phyloP scores from a whole-genome alignment of 2,888 invertebrate genomes.

The Apoda limacodes region DNA sequence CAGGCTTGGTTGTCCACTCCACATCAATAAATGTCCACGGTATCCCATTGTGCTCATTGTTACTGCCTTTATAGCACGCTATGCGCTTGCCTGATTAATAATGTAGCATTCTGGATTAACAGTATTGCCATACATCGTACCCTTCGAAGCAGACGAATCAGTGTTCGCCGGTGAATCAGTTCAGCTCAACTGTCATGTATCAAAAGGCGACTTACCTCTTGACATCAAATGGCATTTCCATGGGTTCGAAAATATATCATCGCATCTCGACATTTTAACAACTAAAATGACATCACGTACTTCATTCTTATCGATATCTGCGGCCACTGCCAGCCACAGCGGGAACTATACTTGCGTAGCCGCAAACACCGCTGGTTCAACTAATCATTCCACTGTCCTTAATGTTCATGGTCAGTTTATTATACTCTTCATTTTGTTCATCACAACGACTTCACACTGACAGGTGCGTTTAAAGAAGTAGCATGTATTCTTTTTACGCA shows the following conservation, averaged over 20 bases:
- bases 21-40: conserved; percentile 76
- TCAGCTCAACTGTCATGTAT: conserved; percentile 76
- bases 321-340: conserved; percentile 75
- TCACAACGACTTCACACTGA: conserved; percentile 33
- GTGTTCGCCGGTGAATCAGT: conserved; percentile 78
- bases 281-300: conserved; percentile 74
- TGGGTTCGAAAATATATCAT: conserved; percentile 68
- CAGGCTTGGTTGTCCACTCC: conserved; percentile 73
- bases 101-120: conserved; percentile 61
- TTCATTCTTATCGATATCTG: conserved; percentile 79
- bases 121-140: conserved; percentile 77
- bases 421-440: conserved; percentile 29
- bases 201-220: conserved; percentile 81
- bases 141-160: conserved; percentile 74
- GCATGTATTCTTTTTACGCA: conserved; percentile 49
- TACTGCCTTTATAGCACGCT: conserved; percentile 54
- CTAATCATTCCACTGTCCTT: conserved; percentile 74
- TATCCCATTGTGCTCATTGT: conserved; percentile 45
- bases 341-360: conserved; percentile 84
- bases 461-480: conserved; percentile 39
- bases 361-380: conserved; percentile 76
- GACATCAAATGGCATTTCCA: conserved; percentile 82
- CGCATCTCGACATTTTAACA: conserved; percentile 72
- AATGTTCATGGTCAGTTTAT: conserved; percentile 67
- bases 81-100: conserved; percentile 60